Base-by-base conservation (phyloP, 2,888 invertebrate species). In the Apamea anceps region DNA sequence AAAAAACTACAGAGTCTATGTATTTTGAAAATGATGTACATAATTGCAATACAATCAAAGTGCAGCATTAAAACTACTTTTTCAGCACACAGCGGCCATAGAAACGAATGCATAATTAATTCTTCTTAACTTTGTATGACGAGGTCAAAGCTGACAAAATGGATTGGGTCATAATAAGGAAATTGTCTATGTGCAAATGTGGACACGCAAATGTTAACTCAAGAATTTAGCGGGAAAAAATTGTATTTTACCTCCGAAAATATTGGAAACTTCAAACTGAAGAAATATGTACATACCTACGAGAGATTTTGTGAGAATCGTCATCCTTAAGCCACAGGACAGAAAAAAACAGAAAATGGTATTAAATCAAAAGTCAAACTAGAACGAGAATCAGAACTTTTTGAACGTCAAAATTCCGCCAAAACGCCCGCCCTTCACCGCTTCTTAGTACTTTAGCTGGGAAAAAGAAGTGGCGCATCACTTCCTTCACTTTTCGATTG, bases 61-160 rank as follows among this genome's bases (percentile, higher is more conserved):
- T 42, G 28, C 51, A 60, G 3, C 51, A 62, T 70, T 63, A 3
- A 57, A 67, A 45, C 25, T 79, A 54, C 13, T 48, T 72, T 84
- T 81, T 79, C 60, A 85, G 66, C 18, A 15, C 18, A 42, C 48
- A 28, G 21, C 25, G 51, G n/a, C 81, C 79, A 45, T 62, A 71
- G 54, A 84, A 66, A 84, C 2, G 5, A n/a, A 57, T 65, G 25
- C 42, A 48, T 57, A 84, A 62, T 54, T 67, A 85, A 62, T 85
- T 62, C 25, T 21, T 81, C 28, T 25, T 60, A 51, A 25, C 10
- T 42, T 83, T 84, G 79, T 45, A 45, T 42, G 79, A 60, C 81
- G n/a, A 84, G 85, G 79, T 51, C 60, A 28, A 54, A 79, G 10
- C 60, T 66, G 25, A 66, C 71, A 67, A 85, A 81, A 79, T 68